Percentiles rank a stretch among this genome's conserved stretches.
These are phyloP conservation scores for Naso thynnoides DNA, from an alignment of 2,797 vertebrate genomes.

Conservation along the genomic window DNA sequence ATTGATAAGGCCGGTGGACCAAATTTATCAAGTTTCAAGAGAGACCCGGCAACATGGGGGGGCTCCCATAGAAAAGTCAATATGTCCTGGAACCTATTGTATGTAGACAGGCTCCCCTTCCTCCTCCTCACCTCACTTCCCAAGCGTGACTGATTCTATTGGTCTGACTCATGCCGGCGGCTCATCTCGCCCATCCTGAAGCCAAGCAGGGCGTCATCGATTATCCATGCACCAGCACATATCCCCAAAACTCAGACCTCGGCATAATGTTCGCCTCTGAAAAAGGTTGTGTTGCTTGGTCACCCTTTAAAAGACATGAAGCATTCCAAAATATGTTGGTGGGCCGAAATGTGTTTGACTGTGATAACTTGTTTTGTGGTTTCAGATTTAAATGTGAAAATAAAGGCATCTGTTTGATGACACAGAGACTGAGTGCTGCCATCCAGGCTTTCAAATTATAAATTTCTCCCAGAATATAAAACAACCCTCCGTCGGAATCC, in stretches of 20 bases:
- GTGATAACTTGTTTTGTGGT: constrained; percentile 57
- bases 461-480: constrained; percentile 24
- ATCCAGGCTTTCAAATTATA: constrained; percentile 27
- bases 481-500: constrained; percentile 32
- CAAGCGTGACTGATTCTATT: constrained; percentile 65
- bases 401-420: constrained; percentile 42
- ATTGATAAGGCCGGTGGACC: constrained; percentile 35
- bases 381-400: constrained; percentile 22
- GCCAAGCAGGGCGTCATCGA: constrained; percentile 58
- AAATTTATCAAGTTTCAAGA: constrained; percentile 40
- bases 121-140: constrained; percentile 46
- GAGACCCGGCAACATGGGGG: constrained; percentile 16
- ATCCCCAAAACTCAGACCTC: constrained; percentile 49
- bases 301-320: constrained; percentile 46
- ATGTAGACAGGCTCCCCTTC: constrained; percentile 24
- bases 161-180: constrained; percentile 50
- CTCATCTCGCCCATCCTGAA: constrained; percentile 41
- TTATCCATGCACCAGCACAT: constrained; percentile 63
- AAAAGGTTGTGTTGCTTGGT: constrained; percentile 46
- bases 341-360: constrained; percentile 56
- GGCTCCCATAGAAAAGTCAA: constrained; percentile 42
- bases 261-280: constrained; percentile 46
- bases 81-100: constrained; percentile 52
- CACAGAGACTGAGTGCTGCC: constrained; percentile 33
- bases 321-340: constrained; percentile 3